phyloP scores from a whole-genome alignment of 2,113 vertebrate species.

The Caranx ignobilis region DNA sequence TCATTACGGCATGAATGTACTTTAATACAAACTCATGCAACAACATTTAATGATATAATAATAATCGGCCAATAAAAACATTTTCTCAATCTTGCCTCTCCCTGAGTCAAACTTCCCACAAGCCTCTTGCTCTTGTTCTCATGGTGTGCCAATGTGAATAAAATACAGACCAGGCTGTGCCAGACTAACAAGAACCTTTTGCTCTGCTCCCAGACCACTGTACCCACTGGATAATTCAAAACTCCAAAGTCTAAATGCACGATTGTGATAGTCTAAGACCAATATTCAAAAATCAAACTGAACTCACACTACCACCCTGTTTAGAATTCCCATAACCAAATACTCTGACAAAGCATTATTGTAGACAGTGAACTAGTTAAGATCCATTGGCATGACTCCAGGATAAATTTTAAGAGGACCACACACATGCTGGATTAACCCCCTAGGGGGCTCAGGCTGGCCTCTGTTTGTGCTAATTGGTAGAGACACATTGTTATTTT shows the following conservation, averaged over 20 bases:
- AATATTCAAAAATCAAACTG: background rate
- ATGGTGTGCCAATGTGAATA: constrained; percentile 16
- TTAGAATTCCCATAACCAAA: background rate
- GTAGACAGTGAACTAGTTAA: background rate
- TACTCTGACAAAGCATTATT: background rate
- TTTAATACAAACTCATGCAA: constrained; percentile 14
- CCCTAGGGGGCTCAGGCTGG: background rate
- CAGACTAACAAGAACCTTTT: constrained; percentile 35
- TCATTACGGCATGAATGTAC: background rate
- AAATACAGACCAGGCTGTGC: constrained; percentile 34
- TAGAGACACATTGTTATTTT: background rate
- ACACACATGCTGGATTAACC: constrained; percentile 44
- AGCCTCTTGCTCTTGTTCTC: background rate
- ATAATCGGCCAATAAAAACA: too few species aligned
- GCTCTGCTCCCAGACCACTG: constrained; percentile 35
- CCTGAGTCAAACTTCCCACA: constrained; percentile 34
- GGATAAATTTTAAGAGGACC: constrained; percentile 27
- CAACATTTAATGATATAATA: background rate
- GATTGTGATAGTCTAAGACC: background rate
- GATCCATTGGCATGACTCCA: background rate
- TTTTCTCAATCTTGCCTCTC: too few species aligned
- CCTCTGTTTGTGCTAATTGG: background rate
- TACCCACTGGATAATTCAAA: background rate
- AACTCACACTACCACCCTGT: background rate
- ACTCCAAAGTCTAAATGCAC: background rate